phyloP scores from a whole-genome alignment of 1,140 invertebrate genomes.

The Leptinotarsa texana region DNA sequence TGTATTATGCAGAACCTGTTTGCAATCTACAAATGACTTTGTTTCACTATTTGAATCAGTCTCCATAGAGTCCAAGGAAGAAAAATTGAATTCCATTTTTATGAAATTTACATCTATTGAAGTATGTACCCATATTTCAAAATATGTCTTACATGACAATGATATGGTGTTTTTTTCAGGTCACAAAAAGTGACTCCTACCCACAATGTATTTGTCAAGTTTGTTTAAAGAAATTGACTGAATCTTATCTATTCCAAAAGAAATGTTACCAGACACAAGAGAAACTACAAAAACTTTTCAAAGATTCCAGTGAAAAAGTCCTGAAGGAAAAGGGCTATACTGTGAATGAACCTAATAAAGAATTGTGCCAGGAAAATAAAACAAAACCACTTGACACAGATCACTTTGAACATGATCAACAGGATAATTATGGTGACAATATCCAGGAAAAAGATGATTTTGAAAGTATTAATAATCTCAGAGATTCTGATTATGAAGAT shows the following conservation, averaged over 20 bases:
- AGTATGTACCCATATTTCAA: not conserved
- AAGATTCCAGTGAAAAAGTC: not conserved
- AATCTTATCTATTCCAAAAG: not conserved
- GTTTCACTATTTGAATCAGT: not conserved
- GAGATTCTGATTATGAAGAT: no score
- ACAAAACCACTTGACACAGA: no score
- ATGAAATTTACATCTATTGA: not conserved
- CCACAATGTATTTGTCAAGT: not conserved
- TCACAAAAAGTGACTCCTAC: not conserved
- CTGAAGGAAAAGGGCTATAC: not conserved
- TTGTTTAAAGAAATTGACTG: not conserved
- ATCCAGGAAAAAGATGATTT: no score
- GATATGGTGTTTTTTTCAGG: not conserved
- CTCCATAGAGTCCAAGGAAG: not conserved
- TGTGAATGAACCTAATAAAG: no score
- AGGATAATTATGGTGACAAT: no score
- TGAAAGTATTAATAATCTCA: no score
- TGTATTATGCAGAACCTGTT: not conserved
- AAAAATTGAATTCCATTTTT: not conserved
- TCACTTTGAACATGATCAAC: no score
- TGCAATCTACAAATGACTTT: not conserved
- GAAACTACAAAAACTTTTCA: not conserved
- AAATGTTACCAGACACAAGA: slow-evolving; percentile 1
- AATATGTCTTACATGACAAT: not conserved
- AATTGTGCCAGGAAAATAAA: no score